Evolutionary conservation across 1,140 invertebrate species (phyloP).

Genomic region (Hyles vespertilio): DNA sequence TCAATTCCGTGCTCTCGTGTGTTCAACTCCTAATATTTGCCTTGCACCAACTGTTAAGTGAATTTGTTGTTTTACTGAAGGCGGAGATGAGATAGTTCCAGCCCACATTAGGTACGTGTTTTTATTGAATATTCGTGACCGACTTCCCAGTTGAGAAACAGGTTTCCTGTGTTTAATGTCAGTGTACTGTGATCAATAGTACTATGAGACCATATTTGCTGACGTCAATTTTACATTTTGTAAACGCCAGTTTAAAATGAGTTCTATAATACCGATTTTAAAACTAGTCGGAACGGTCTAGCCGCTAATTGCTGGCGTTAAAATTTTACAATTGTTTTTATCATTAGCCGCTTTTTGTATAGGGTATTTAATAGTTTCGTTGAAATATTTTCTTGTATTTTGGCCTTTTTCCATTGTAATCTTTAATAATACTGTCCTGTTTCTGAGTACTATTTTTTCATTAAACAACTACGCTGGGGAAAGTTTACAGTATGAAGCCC

Average conservation of each 20-base stretch:
- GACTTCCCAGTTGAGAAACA: constrained; percentile 6
- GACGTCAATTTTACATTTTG: constrained; percentile 32
- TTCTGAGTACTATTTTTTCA: too few relatives aligned
- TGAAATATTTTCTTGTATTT: too few relatives aligned
- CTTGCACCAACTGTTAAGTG: constrained; percentile 44
- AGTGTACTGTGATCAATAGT: constrained; percentile 43
- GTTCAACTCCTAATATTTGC: constrained; percentile 23
- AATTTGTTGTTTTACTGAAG: constrained; percentile 42
- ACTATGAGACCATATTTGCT: constrained; percentile 21
- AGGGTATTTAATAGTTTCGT: too few relatives aligned
- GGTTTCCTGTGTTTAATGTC: constrained; percentile 25
- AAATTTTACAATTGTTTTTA: too few relatives aligned
- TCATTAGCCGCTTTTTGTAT: too few relatives aligned
- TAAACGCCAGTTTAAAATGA: constrained; percentile 13
- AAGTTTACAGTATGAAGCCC: too few relatives aligned
- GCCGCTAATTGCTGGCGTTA: too few relatives aligned
- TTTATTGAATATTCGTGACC: not conserved
- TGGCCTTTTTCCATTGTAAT: too few relatives aligned
- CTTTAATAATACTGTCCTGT: too few relatives aligned
- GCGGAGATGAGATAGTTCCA: constrained; percentile 61
- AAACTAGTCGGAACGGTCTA: too few relatives aligned
- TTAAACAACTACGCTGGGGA: too few relatives aligned
- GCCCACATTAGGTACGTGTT: constrained; percentile 41
- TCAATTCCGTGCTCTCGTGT: constrained; percentile 28
- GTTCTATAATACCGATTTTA: constrained; percentile 2